Conservation (phyloP, 2,113 vertebrate species). For the Grantiella picta region DNA sequence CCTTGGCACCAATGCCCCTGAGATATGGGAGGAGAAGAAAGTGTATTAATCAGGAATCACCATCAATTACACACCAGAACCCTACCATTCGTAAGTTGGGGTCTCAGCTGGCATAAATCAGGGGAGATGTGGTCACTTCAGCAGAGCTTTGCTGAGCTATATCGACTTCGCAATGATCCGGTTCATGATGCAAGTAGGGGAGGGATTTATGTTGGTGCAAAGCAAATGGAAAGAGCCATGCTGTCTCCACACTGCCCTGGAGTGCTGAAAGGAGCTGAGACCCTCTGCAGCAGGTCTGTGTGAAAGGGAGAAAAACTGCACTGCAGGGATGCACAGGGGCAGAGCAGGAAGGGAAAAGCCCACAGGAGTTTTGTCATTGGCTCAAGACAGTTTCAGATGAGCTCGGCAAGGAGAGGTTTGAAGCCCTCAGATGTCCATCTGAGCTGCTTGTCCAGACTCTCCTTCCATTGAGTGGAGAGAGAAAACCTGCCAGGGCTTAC, state of each 20-base stretch:
- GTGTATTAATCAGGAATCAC: background rate
- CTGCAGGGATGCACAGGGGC: background rate
- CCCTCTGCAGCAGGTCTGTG: background rate
- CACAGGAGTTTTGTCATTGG: background rate
- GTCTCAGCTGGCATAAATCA: background rate
- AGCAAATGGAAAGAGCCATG: background rate
- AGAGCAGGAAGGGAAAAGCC: background rate
- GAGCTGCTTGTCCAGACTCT: background rate
- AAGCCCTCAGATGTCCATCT: accelerated
- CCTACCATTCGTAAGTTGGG: background rate
- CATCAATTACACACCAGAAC: background rate
- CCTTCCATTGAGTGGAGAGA: background rate
- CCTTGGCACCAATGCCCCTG: background rate
- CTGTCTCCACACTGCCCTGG: background rate
- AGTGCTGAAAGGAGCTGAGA: background rate
- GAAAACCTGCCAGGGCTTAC: background rate
- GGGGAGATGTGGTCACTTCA: background rate
- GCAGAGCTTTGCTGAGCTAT: background rate
- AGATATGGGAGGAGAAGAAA: background rate
- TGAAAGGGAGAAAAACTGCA: background rate
- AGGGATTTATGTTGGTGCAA: background rate
- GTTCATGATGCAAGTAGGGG: background rate
- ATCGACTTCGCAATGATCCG: background rate
- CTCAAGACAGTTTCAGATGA: background rate
- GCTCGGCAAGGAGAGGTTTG: background rate